Base-by-base conservation (phyloP, 1,140 invertebrate genomes). In the Solenopsis fugax region DNA sequence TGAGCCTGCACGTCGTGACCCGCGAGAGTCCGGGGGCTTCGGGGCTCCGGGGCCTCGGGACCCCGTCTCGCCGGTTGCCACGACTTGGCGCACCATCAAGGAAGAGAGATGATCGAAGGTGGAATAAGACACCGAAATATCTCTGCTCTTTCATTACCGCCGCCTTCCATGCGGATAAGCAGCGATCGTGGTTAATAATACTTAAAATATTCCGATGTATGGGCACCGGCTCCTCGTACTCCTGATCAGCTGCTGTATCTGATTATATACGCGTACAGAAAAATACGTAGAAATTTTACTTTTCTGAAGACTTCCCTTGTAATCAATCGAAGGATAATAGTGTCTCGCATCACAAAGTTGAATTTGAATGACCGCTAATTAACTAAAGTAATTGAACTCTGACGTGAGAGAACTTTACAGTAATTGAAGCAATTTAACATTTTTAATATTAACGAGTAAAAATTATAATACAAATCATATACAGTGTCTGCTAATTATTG, bases 51-150 rank as follows among this genome's bases (percentile, higher is more conserved):
- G 64, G n/a, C 64, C 13, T 21, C 76, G 12, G 12, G 21, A 87
- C 80, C 75, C 58, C 34, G 69, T 41, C 71, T 56, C 18, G 21
- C 58, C 65, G 24, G 54, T 67, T 81, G 64, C 75, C 45, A 48
- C 48, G 76, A n/a, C 84, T 50, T 45, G 69, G 50, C 56, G 50
- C 54, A 58, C 58, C 29, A 45, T 12, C 45, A 34, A 5, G 56
- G 85, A 62, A 34, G 80, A 81, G 67, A 37, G 18, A n/a, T 13
- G 13, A 73, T 50, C 13, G 29, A 69, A 21, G 16, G 29, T 4
- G 77, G 69, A 88, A 88, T 88, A 88, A 90, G 86, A 90, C 21
- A 48, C 60, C 85, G 76, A 81, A 88, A 88, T 90, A 81, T 84
- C 52, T 88, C 56, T 88, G 86, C 62, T 88, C 56, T 71, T 54